A percentile compares a stretch with the other conserved stretches of the same genome.
phyloP scores from a whole-genome alignment of 2,797 vertebrate genomes.

The Synanceia verrucosa region DNA sequence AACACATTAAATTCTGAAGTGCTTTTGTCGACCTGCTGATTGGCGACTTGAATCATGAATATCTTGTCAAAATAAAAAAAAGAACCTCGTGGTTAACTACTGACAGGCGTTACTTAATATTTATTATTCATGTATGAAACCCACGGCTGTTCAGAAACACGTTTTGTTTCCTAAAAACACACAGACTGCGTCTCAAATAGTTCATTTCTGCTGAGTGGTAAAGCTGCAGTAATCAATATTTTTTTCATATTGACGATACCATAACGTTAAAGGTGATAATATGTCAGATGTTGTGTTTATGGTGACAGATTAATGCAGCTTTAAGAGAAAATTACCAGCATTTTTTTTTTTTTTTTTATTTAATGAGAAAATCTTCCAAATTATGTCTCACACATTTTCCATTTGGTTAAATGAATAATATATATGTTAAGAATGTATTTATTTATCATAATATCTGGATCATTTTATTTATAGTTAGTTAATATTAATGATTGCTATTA shows the following conservation, averaged over 20 bases:
- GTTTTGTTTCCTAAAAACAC: neutral
- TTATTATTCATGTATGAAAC: conserved; percentile 24
- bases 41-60: conserved; percentile 8
- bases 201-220: neutral
- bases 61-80: no score
- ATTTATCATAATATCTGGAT: no score
- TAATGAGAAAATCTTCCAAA: neutral
- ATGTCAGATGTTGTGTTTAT: neutral
- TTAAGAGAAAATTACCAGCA: neutral
- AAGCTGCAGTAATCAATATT: neutral
- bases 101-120: no score
- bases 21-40: conserved; percentile 15
- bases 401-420: neutral
- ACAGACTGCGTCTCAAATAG: conserved; percentile 11
- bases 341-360: neutral
- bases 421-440: no score
- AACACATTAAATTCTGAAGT: no score
- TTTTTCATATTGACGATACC: neutral
- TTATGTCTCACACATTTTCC: no score
- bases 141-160: conserved; percentile 7
- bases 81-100: conserved; percentile 36
- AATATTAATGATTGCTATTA: no score
- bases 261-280: neutral
- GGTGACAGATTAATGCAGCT: neutral
- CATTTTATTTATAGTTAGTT: neutral